Base-by-base conservation (phyloP, 2,888 invertebrate species). In the Fragum whitleyi region DNA sequence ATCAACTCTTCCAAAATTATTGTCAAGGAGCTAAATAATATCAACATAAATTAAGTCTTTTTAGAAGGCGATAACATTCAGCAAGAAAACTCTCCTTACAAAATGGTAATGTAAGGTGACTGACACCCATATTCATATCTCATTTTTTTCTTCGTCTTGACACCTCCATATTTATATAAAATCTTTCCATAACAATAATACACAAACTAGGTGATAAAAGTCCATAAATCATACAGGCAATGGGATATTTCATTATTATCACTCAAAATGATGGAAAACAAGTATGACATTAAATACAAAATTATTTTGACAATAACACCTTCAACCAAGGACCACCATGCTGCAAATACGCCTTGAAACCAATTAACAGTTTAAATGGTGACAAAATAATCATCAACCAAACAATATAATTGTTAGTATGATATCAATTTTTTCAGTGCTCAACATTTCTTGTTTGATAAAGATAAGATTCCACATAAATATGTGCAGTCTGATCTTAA, bases 261-360 rank as follows among this genome's bases (percentile, higher is more conserved):
- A 65, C 23, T 65, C 42, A 42, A 65, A 42, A 39, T 42, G 65
- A 65, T 65, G 65, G 65, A 65, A 65, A 65, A 65, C 65, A 65
- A 65, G 36, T 7, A 39, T 65, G 65, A 65, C 65, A 42, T 39
- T 65, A 42, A 65, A 65, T 65, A 65, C 65, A 65, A 42, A 65
- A 65, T 65, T 26, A 65, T 65, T 65, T 65, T 42, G 65, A 65
- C 65, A 36, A 65, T 65, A 65, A 65, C 42, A 23, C 65, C 42
- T 42, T 14, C 5, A 36, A 7, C 7, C 1, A 1, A 5, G 42
- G 65, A 65, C 65, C 65, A 65, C 65, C 65, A 36, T n/a, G 57
- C 57, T 21, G 57, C 57, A 57, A n/a, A 23, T 47, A 14, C 47
- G 16, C 5, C 9, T 6, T 3, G 32, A 36, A 36, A 6, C 32